A percentile compares a stretch with the other conserved stretches of the same genome.
Conservation (phyloP, 1,140 invertebrate species). For the Ephestia elutella region DNA sequence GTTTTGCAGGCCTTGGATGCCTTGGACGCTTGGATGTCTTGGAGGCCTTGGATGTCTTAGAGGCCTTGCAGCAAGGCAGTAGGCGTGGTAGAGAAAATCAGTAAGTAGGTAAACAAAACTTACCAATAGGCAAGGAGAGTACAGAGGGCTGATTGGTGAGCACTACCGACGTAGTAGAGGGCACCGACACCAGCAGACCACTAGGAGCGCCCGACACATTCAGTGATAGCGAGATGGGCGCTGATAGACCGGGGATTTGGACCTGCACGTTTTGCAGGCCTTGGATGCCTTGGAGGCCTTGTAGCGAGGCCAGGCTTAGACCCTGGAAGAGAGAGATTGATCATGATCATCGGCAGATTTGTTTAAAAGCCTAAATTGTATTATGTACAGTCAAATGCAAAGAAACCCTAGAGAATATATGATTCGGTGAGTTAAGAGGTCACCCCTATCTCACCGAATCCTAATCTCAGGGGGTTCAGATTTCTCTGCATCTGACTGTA, state of each 20-base stretch:
- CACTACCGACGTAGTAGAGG: constrained; percentile 75
- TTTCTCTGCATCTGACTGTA: too few relatives aligned
- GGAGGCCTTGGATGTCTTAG: constrained; percentile 80
- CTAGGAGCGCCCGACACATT: constrained; percentile 76
- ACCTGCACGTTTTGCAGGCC: constrained; percentile 87
- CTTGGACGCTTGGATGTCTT: too few relatives aligned
- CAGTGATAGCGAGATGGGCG: constrained; percentile 85
- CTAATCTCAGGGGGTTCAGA: too few relatives aligned
- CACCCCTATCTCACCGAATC: too few relatives aligned
- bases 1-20: constrained; percentile 86
- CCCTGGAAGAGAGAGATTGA: constrained; percentile 75
- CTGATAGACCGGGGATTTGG: constrained; percentile 84
- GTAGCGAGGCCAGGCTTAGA: constrained; percentile 77
- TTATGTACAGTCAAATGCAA: too few relatives aligned
- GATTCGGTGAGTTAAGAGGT: too few relatives aligned
- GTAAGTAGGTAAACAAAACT: too few relatives aligned
- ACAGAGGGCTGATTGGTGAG: constrained; percentile 73
- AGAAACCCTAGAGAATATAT: too few relatives aligned
- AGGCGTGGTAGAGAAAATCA: too few relatives aligned
- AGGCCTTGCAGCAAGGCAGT: too few relatives aligned
- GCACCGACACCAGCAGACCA: constrained; percentile 69
- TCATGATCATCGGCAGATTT: too few relatives aligned
- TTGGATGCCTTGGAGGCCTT: constrained; percentile 80
- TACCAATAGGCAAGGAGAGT: constrained; percentile 77
- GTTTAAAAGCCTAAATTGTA: too few relatives aligned